Evolutionary conservation across 2,797 vertebrate genomes (phyloP).

Genomic region (Pseudotriccus pelzelni): DNA sequence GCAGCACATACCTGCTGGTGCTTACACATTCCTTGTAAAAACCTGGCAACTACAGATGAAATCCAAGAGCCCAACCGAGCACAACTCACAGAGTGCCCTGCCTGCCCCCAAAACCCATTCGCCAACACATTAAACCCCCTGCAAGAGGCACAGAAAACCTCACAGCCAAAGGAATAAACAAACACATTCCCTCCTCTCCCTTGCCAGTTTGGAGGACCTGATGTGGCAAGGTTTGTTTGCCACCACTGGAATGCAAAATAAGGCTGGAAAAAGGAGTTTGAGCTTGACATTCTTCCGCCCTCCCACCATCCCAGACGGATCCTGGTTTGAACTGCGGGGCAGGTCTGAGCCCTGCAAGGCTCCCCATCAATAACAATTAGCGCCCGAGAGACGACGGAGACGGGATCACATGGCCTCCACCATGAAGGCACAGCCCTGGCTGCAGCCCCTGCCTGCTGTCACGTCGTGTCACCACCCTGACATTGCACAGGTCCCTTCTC

Average conservation of each 20-base stretch:
- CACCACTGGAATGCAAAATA: slow-evolving; percentile 24
- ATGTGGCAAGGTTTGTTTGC: slow-evolving; percentile 18
- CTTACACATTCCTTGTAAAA: not conserved
- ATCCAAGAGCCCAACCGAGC: not conserved
- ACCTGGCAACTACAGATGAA: not conserved
- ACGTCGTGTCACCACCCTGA: not conserved
- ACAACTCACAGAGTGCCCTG: not conserved
- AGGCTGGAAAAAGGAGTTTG: not conserved
- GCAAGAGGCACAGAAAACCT: not conserved
- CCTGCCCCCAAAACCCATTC: not conserved
- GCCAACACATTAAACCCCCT: not conserved
- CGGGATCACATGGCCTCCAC: slow-evolving; percentile 7
- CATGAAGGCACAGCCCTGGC: not conserved
- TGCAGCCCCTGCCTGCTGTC: slow-evolving; percentile 48
- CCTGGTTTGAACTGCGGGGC: not conserved
- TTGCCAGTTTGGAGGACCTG: not conserved
- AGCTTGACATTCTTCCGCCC: not conserved
- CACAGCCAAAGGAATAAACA: not conserved
- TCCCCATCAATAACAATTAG: slow-evolving; percentile 33
- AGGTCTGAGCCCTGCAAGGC: not conserved
- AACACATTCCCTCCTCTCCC: not conserved
- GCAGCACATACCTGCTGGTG: slow-evolving; percentile 10
- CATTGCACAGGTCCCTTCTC: not conserved
- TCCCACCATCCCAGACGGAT: not conserved
- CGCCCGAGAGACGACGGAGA: not conserved